Evolutionary conservation across 2,888 invertebrate species (phyloP), one percentile per base, ranked within the genome.

Genomic region (Capitulum mitella): DNA sequence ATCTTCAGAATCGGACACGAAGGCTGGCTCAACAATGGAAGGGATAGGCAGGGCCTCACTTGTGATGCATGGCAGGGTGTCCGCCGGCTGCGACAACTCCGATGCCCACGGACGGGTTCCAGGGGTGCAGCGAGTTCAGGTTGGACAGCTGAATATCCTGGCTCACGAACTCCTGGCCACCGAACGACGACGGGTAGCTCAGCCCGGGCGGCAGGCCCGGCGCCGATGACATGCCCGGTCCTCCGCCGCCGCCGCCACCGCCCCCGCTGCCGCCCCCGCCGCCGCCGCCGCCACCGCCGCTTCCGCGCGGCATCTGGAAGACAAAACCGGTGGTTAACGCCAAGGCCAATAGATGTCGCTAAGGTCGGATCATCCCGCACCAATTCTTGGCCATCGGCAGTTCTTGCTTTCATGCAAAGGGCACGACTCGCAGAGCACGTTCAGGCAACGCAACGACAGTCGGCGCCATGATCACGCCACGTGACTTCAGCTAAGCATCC

Each of bases 241-340:
- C 46, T 37, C 32, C 70, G 70, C 46, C 58, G 16, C 58, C 51
- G 79, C 58, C 77, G 61, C 37, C n/a, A n/a, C n/a, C n/a, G n/a
- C n/a, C n/a, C n/a, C n/a, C n/a, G n/a, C n/a, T n/a, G n/a, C n/a
- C n/a, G n/a, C 74, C 46, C 37, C 32, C 70, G 70, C 46, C 58
- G 16, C 58, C 51, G 79, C 58, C 77, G 61, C 74, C 46, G 51
- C 32, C 70, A 51, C 46, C 58, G 16, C 58, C 51, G 79, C 58
- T 64, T 40, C 37, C 51, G 78, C 78, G 77, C 79, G 80, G 43
- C 79, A 80, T 78, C 80, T 77, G 43, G 78, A 29, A 29, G 12
- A 61, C 43, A 5, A 43, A 43, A 12, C 43, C 12, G 43, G 43
- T n/a, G n/a, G 43, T 43, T 5, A 5, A 12, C 43, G 43, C 43